phyloP scores from a whole-genome alignment of 1,140 invertebrate genomes.

The Drosophila rhopaloa region DNA sequence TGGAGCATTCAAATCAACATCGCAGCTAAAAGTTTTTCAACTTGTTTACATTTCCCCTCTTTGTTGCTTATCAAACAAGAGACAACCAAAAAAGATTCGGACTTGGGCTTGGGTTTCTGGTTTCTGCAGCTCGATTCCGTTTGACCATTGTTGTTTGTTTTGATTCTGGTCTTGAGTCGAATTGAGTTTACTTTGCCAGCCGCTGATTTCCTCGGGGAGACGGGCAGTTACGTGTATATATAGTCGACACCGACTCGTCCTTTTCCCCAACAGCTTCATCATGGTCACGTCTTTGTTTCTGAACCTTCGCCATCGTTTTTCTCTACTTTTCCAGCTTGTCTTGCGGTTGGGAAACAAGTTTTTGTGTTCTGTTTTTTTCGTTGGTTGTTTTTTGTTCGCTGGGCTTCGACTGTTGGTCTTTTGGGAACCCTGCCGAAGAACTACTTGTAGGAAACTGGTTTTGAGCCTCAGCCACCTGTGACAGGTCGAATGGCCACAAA shows the following conservation, averaged over 20 bases:
- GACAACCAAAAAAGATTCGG: conserved; percentile 3
- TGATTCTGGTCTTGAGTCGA: conserved; percentile 61
- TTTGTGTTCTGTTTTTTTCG: conserved; percentile 18
- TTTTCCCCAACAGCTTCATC: conserved; percentile 63
- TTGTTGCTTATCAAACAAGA: conserved; percentile 45
- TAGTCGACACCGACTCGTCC: conserved; percentile 43
- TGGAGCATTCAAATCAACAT: conserved; percentile 51
- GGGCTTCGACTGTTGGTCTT: conserved; percentile 34
- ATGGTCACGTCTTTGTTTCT: conserved; percentile 40
- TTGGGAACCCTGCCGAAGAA: conserved; percentile 48
- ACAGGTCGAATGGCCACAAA: conserved; percentile 31
- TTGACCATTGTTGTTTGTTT: conserved; percentile 68
- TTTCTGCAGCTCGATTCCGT: conserved; percentile 39
- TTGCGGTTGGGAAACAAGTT: conserved; percentile 57
- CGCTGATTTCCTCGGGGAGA: conserved; percentile 74
- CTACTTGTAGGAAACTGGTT: conserved; percentile 47
- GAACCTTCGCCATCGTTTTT: conserved; percentile 20
- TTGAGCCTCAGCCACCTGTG: conserved; percentile 59
- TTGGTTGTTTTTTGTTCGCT: conserved; percentile 1
- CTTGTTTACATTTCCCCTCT: conserved; percentile 38
- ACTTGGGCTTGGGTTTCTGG: conserved; percentile 20
- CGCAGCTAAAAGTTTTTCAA: conserved; percentile 27
- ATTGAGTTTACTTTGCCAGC: conserved; percentile 52
- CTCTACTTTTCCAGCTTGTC: conserved; percentile 23
- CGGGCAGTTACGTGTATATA: neutral